phyloP scores from a whole-genome alignment of 2,113 vertebrate genomes.

The Corydoras maculifer region DNA sequence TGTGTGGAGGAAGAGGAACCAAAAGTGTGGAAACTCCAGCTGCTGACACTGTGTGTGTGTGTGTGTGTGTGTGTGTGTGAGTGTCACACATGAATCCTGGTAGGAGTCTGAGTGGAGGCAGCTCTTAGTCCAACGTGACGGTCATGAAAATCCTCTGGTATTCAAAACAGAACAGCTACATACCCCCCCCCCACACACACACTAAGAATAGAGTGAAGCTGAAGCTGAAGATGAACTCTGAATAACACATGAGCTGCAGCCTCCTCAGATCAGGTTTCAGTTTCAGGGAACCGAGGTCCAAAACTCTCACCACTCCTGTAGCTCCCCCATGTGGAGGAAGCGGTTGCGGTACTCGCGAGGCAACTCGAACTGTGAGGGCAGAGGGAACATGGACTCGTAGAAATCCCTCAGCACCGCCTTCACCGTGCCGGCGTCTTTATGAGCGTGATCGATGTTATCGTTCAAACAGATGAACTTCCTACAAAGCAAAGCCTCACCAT shows the following conservation, averaged over 20 bases:
- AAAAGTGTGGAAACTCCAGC: too few relatives aligned
- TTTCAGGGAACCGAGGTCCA: background rate
- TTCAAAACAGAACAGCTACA: too few relatives aligned
- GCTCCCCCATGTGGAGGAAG: slow-evolving; percentile 91
- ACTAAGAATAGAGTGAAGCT: too few relatives aligned
- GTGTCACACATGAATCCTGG: too few relatives aligned
- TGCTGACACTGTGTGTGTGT: too few relatives aligned
- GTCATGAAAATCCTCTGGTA: too few relatives aligned
- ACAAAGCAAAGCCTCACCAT: background rate
- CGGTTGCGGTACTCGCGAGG: slow-evolving; percentile 93
- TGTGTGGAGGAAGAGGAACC: too few relatives aligned
- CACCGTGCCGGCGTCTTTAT: slow-evolving; percentile 91
- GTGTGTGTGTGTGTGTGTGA: too few relatives aligned
- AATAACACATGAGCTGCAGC: too few relatives aligned
- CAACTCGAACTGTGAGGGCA: slow-evolving; percentile 90
- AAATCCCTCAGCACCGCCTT: slow-evolving; percentile 96
- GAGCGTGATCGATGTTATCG: slow-evolving; percentile 95
- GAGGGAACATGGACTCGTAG: slow-evolving; percentile 96
- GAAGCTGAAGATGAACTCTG: background rate
- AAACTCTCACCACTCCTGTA: slow-evolving; percentile 82
- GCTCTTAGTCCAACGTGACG: too few relatives aligned
- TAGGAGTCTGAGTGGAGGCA: too few relatives aligned
- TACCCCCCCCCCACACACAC: too few relatives aligned
- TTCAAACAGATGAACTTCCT: slow-evolving; percentile 98
- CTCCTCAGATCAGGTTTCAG: background rate